These are phyloP conservation scores for Amia ocellicauda DNA, from an alignment of 2,113 vertebrate genomes.

Conservation along the genomic window DNA sequence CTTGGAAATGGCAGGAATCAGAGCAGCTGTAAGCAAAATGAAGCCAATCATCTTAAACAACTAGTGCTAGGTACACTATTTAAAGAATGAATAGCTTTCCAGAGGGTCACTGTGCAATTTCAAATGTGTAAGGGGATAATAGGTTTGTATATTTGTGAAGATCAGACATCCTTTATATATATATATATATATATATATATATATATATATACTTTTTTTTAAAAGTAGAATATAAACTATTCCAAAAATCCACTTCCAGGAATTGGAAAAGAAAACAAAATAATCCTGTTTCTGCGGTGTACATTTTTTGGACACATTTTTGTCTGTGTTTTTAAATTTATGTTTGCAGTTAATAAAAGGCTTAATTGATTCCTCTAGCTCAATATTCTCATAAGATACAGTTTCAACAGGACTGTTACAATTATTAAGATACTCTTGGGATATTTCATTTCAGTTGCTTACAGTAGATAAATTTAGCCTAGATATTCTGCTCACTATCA, in stretches of 20 bases:
- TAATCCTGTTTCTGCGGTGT: not conserved
- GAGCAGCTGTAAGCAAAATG: not conserved
- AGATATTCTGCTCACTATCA: slow-evolving; percentile 29
- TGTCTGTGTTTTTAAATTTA: too few relatives aligned
- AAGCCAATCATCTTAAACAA: not conserved
- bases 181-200: too few relatives aligned
- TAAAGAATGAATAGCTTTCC: slow-evolving; percentile 1
- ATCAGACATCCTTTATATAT: not conserved
- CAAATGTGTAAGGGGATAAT: not conserved
- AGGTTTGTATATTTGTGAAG: not conserved
- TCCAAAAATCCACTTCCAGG: not conserved
- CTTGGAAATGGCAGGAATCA: slow-evolving; percentile 2
- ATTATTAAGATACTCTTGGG: not conserved
- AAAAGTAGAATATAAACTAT: not conserved
- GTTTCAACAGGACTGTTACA: not conserved
- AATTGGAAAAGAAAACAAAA: not conserved
- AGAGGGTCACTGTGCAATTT: not conserved
- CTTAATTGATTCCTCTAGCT: not conserved
- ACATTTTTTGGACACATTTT: not conserved
- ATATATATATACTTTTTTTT: too few relatives aligned
- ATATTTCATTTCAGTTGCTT: slow-evolving; percentile 12
- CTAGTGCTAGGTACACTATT: not conserved
- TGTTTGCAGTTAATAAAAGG: not conserved
- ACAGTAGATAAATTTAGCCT: slow-evolving; percentile 31
- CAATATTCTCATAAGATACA: slow-evolving; percentile 1